Conservation (phyloP, 2,113 vertebrate species). For the Istiophorus platypterus region DNA sequence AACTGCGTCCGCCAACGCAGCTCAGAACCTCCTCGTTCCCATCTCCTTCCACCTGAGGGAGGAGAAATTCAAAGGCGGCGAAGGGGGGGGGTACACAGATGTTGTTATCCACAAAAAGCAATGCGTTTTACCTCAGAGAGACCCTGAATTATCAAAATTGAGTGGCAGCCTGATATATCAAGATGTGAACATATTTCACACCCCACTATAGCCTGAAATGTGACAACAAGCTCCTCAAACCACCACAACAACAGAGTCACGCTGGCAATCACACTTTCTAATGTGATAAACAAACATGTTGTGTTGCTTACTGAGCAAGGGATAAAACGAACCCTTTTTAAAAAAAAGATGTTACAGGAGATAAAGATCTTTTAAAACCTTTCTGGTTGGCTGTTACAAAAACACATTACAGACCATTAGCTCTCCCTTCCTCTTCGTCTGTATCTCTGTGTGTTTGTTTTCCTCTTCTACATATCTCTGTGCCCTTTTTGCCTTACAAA, state of each 20-base stretch:
- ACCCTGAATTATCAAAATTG: slow-evolving; percentile 52
- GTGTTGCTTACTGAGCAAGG: slow-evolving; percentile 50
- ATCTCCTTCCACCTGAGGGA: slow-evolving; percentile 85
- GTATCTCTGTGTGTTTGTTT: slow-evolving; percentile 9
- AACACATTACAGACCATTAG: slow-evolving; percentile 60
- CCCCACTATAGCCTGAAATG: slow-evolving; percentile 59
- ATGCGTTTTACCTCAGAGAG: slow-evolving; percentile 46
- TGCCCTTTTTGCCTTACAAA: slow-evolving; percentile 31
- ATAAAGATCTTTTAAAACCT: slow-evolving; percentile 24
- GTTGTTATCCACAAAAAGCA: slow-evolving; percentile 40
- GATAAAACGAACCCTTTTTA: slow-evolving; percentile 1
- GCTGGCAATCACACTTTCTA: slow-evolving; percentile 56
- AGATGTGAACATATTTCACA: slow-evolving; percentile 71
- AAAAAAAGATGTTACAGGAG: background rate
- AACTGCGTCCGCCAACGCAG: slow-evolving; percentile 92
- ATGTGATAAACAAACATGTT: slow-evolving; percentile 64
- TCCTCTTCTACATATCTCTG: slow-evolving; percentile 26
- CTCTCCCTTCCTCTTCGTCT: background rate
- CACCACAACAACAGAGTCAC: slow-evolving; percentile 54
- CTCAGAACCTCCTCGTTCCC: slow-evolving; percentile 87
- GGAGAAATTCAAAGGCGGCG: background rate
- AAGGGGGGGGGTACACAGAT: background rate
- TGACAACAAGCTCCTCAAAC: slow-evolving; percentile 56
- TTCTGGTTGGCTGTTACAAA: slow-evolving; percentile 37
- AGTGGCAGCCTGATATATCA: slow-evolving; percentile 47